Percentiles rank a stretch among this genome's conserved stretches.
These are phyloP conservation scores for Nasua narica DNA, from an alignment of 2,797 vertebrate species.

Conservation along the genomic window DNA sequence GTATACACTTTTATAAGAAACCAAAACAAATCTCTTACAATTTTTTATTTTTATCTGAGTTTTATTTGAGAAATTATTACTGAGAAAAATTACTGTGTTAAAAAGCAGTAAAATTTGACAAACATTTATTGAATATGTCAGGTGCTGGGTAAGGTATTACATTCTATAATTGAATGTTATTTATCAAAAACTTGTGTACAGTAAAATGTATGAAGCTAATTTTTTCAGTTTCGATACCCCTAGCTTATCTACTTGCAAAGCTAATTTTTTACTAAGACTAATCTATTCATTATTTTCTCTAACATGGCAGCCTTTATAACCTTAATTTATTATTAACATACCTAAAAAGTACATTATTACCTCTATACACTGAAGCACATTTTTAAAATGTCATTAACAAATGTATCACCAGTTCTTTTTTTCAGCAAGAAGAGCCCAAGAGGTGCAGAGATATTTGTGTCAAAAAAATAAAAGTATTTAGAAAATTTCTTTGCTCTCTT, in stretches of 20 bases:
- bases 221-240: conserved; percentile 24
- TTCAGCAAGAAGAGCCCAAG: conserved; percentile 18
- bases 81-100: conserved; percentile 20
- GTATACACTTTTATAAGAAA: conserved; percentile 18
- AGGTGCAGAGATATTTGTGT: conserved; percentile 21
- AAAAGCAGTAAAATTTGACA: conserved; percentile 42
- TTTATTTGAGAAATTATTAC: conserved; percentile 24
- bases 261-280: conserved; percentile 49
- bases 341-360: conserved; percentile 62
- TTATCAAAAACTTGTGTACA: not conserved
- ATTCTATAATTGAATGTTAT: not conserved
- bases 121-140: conserved; percentile 13
- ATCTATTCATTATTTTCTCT: conserved; percentile 49
- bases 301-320: conserved; percentile 15
- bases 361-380: not conserved
- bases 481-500: conserved; percentile 36
- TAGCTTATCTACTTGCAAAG: conserved; percentile 27
- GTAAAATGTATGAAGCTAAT: conserved; percentile 7
- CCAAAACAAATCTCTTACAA: not conserved
- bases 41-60: conserved; percentile 25
- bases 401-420: conserved; percentile 32
- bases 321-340: conserved; percentile 81
- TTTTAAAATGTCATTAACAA: conserved; percentile 39
- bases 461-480: conserved; percentile 56
- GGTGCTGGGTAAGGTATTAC: not conserved